Base-by-base conservation (phyloP, 2,113 vertebrate species). In the Coracopsis vasa region DNA sequence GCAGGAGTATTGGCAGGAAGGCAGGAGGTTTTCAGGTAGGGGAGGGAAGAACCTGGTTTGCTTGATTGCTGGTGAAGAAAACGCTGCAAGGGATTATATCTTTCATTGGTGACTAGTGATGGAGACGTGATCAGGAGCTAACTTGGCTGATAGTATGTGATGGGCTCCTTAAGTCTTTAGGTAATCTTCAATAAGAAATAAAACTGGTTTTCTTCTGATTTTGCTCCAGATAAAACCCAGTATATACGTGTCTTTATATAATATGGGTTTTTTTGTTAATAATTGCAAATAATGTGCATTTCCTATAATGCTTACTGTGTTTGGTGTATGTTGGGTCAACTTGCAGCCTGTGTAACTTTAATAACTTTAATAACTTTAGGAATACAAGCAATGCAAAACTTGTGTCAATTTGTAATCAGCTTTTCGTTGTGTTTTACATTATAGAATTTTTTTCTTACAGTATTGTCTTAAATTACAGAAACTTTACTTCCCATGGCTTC, bases 391-490 rank as follows among this genome's bases (percentile, higher is more conserved):
- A 73, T 67, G 35, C 28, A 91, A 60, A 70, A 60, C 67, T 44
- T 67, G 48, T 73, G 61, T 13, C 54, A 81, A 84, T 89, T 84
- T 2, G 3, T 71, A 60, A 78, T 80, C 42, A 39, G 11, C 6
- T 84, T 90, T 94, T 81, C 33, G 42, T 47, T 62, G 33, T 71
- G 15, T 50, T 93, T 90, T 80, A 53, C 37, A 62, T 86, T 66
- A 48, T 35, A 81, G 64, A 56, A 7, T 13, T 77, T 82, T 81
- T 90, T 58, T 28, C 33, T 64, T 54, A 35, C 16, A 29, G 23
- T 80, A 53, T 70, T 90, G n/a, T 47, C 29, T 88, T 90, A 54
- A 86, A 71, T 86, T 66, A 65, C 29, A 84, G 69, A 88, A 88
- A 47, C 16, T 54, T 80, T 33, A 31, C 50, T 24, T 78, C 75